Conservation (phyloP, 2,888 invertebrate species). For the Drosophila nigricruria region DNA sequence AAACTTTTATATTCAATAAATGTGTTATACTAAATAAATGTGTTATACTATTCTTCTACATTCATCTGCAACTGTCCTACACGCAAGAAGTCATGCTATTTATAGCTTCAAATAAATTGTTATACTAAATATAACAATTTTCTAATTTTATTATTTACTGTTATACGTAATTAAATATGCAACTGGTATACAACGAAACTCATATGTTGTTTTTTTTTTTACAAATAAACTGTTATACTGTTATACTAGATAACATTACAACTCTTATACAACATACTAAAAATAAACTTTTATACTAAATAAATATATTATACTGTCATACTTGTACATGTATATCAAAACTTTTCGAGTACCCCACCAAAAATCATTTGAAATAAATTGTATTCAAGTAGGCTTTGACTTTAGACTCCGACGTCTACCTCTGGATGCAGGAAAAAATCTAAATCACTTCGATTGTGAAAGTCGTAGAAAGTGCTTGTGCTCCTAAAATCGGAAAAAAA, state of each 20-base stretch:
- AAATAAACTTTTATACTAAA: not conserved
- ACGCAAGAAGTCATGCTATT: too few species aligned
- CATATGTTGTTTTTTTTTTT: too few species aligned
- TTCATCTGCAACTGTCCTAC: not conserved
- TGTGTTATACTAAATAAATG: not conserved
- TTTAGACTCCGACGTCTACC: not conserved
- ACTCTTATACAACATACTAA: too few species aligned
- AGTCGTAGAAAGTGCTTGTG: not conserved
- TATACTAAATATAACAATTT: not conserved
- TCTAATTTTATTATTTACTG: too few species aligned
- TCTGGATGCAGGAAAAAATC: not conserved
- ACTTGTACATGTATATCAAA: too few species aligned
- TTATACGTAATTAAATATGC: too few species aligned
- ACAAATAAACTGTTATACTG: too few species aligned
- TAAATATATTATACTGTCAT: not conserved
- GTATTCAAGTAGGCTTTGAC: not conserved
- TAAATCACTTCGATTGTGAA: not conserved
- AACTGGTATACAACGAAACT: too few species aligned
- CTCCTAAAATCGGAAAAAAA: not conserved
- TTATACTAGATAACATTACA: too few species aligned
- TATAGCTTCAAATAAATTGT: not conserved
- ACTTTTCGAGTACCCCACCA: too few species aligned
- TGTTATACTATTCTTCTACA: not conserved
- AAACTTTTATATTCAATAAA: too few species aligned
- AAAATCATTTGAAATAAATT: too few species aligned